phyloP scores from a whole-genome alignment of 2,888 invertebrate species.

The Fissipunctia ypsillon region DNA sequence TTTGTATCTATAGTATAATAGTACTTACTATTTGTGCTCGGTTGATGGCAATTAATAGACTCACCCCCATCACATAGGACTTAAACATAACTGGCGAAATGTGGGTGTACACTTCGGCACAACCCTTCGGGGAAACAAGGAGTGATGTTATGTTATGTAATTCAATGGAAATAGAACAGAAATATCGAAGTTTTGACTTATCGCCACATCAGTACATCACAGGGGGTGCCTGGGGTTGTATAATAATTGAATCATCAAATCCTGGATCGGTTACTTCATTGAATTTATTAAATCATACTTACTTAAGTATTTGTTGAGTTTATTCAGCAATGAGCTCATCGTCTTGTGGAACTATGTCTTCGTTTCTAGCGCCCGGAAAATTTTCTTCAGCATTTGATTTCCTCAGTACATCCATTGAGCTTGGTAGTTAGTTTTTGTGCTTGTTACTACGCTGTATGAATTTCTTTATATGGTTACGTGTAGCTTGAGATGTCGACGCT shows the following conservation, averaged over 20 bases:
- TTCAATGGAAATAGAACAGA: neutral
- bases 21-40: too few relatives aligned
- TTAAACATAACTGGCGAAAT: too few relatives aligned
- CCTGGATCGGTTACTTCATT: slow-evolving; percentile 6
- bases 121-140: too few relatives aligned
- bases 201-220: neutral
- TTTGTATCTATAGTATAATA: neutral
- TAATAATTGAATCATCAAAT: slow-evolving; percentile 21
- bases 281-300: slow-evolving; percentile 14
- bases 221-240: neutral
- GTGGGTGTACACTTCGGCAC: too few relatives aligned
- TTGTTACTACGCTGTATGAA: slow-evolving; percentile 12
- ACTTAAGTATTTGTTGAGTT: neutral
- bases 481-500: neutral
- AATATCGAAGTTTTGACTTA: neutral
- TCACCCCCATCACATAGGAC: too few relatives aligned
- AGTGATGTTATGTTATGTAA: too few relatives aligned
- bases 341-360: neutral
- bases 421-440: neutral
- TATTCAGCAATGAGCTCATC: neutral
- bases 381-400: slow-evolving; percentile 21
- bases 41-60: too few relatives aligned
- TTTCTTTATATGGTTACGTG: neutral
- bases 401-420: too few relatives aligned
- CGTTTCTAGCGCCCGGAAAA: neutral